Conservation (phyloP, 2,888 invertebrate species). For the Acronicta aceris region DNA sequence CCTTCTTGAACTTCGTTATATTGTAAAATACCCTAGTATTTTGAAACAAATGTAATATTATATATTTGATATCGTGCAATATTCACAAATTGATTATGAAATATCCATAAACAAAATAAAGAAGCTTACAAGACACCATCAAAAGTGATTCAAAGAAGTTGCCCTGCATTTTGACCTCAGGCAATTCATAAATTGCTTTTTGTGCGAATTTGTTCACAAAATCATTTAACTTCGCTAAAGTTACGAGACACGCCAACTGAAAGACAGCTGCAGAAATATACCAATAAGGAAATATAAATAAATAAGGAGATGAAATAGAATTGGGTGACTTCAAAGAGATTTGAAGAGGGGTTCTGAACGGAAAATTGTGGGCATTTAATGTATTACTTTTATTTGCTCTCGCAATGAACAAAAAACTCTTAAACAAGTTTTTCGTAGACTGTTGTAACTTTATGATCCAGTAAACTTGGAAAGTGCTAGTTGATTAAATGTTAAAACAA, state of each 20-base stretch:
- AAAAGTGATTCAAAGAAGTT: conserved; percentile 38
- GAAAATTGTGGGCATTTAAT: conserved; percentile 18
- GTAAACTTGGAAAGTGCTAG: not conserved
- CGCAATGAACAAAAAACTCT: not conserved
- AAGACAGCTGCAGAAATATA: conserved; percentile 42
- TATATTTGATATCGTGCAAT: too few species aligned
- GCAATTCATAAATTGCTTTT: conserved; percentile 55
- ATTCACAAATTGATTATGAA: too few species aligned
- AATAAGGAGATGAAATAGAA: conserved; percentile 25
- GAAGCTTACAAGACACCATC: conserved; percentile 29
- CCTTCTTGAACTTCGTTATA: too few species aligned
- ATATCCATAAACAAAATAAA: conserved; percentile 18
- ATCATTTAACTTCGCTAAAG: conserved; percentile 54
- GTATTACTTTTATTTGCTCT: conserved; percentile 7
- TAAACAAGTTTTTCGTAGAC: not conserved
- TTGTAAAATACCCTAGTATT: too few species aligned
- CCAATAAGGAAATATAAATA: conserved; percentile 30
- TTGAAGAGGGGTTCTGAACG: conserved; percentile 4
- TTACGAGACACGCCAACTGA: conserved; percentile 45
- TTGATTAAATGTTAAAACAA: not conserved
- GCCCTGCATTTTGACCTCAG: conserved; percentile 49
- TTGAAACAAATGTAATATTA: too few species aligned
- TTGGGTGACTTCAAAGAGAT: conserved; percentile 30
- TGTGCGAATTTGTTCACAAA: conserved; percentile 53
- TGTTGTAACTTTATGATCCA: not conserved